A percentile compares a stretch with the other conserved stretches of the same genome.
Conservation (phyloP, 2,113 vertebrate genomes). For the Centropristis striata region DNA sequence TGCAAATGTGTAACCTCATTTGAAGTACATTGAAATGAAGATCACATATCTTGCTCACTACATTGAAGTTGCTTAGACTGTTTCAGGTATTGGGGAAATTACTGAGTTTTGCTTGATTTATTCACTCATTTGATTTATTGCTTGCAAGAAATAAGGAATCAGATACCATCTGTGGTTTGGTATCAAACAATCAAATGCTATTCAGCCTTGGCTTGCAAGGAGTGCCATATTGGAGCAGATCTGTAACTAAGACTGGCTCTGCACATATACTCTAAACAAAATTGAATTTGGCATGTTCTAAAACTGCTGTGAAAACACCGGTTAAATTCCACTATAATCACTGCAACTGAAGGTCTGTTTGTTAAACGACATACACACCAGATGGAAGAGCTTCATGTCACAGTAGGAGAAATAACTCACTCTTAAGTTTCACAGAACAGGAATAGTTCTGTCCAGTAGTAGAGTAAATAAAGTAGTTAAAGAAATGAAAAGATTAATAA, state of each 20-base stretch:
- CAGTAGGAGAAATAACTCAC: not conserved
- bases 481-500: not conserved
- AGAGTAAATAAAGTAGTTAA: not conserved
- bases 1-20: constrained; percentile 1
- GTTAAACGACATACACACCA: constrained; percentile 3
- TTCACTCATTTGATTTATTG: not conserved
- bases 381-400: constrained; percentile 3
- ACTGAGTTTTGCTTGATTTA: not conserved
- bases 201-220: not conserved
- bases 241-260: constrained; percentile 1
- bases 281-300: not conserved
- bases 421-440: constrained; percentile 3
- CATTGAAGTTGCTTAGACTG: not conserved
- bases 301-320: not conserved
- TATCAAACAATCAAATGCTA: not conserved
- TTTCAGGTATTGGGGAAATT: not conserved
- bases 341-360: not conserved
- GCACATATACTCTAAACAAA: not conserved
- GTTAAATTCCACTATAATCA: constrained; percentile 20
- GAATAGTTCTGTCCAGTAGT: too few relatives aligned
- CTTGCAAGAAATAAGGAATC: not conserved
- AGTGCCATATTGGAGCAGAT: constrained; percentile 1
- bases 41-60: not conserved
- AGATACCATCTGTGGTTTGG: not conserved
- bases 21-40: not conserved